Evolutionary conservation across 2,113 vertebrate species (phyloP).

Genomic region (Meriones unguiculatus): DNA sequence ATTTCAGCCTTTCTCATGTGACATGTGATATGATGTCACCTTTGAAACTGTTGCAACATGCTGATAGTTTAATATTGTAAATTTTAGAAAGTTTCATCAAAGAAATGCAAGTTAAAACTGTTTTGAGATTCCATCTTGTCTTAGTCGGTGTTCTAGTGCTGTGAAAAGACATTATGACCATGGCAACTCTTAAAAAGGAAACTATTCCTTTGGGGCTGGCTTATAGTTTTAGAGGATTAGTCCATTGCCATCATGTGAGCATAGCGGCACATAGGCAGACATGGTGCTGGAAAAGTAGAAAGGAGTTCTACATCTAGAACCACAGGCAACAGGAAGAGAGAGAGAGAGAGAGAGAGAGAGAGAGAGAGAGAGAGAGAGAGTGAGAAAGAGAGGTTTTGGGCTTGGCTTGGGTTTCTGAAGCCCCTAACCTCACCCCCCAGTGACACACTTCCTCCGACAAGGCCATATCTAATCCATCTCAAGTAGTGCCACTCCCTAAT

Average conservation of each 20-base stretch:
- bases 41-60: not conserved
- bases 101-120: not conserved
- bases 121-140: not conserved
- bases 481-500: not conserved
- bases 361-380: no score
- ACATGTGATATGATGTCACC: not conserved
- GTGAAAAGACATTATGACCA: not conserved
- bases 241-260: not conserved
- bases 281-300: not conserved
- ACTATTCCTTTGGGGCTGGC: not conserved
- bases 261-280: not conserved
- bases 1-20: not conserved
- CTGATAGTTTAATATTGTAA: not conserved
- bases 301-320: not conserved
- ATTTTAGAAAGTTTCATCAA: not conserved
- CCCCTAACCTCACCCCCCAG: not conserved
- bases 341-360: no score
- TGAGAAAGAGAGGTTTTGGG: not conserved
- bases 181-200: not conserved
- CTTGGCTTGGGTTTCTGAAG: not conserved
- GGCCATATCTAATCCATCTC: not conserved
- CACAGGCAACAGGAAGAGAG: not conserved
- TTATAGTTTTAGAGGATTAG: not conserved
- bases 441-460: not conserved
- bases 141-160: not conserved